Evolutionary conservation across 2,888 invertebrate genomes (phyloP), one percentile per base, ranked within the genome.

Genomic region (Doris montereyensis): DNA sequence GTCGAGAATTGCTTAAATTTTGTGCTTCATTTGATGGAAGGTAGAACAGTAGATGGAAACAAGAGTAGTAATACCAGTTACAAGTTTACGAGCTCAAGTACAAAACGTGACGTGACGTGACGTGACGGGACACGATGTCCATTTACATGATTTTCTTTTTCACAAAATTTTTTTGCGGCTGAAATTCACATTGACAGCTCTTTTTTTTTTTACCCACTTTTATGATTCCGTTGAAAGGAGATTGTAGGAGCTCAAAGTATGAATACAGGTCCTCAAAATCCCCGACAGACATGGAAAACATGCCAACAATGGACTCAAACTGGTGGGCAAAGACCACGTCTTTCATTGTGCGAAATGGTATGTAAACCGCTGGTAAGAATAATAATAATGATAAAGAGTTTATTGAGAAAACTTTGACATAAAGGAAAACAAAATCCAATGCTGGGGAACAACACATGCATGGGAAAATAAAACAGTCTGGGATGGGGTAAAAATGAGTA

Each of bases 211-310:
- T 58, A 87, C 87, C 88, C 92, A 96, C 96, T 94, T 97, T 97
- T 5, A 96, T 96, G 87, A 96, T 95, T 83, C 86, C 79, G 34
- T 70, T 65, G 62, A 80, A 81, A 30, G 83, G 83, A 81, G 87
- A 77, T 90, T 97, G 96, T 87, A 96, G 95, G 0, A 95, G 94
- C 84, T 95, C 95, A 91, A 98, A 97, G 0, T 97, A 96, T 30
- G 94, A 94, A 89, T 97, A 98, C 90, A 98, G 97, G 89, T 97
- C 97, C 0, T 97, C 97, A 91, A 98, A 98, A 85, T 97, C 97
- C 0, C 98, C 97, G 87, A 99, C 94, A 0, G 98, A 98, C 97
- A 99, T 98, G 71, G 99, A 94, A 91, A 99, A 99, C 96, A 98
- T 97, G 0, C 97, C 97, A 94, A 99, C 96, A 58, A 98, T 94